Evolutionary conservation across 2,113 vertebrate species (phyloP).

Genomic region (Entomyzon cyanotis): DNA sequence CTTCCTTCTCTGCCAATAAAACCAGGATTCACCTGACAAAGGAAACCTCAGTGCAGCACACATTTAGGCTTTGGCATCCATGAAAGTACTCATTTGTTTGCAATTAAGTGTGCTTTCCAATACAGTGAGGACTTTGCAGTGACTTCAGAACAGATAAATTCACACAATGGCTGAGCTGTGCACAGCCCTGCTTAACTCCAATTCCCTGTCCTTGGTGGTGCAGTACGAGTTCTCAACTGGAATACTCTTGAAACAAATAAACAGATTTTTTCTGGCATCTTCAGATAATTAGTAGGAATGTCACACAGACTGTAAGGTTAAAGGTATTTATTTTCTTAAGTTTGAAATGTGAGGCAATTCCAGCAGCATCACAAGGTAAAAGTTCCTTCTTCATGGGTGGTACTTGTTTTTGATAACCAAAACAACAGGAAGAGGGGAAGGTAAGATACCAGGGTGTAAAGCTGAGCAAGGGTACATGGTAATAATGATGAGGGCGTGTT

Average conservation of each 20-base stretch:
- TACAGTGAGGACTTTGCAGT: neutral
- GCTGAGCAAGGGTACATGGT: neutral
- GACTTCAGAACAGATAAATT: neutral
- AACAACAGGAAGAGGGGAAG: neutral
- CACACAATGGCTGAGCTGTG: neutral
- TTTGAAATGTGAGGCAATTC: neutral
- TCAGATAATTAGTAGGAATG: slow-evolving; percentile 43
- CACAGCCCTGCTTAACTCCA: neutral
- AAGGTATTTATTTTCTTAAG: slow-evolving; percentile 7
- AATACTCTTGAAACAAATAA: slow-evolving; percentile 21
- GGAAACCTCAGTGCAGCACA: neutral
- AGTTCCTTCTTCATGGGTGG: neutral
- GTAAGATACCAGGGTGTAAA: neutral
- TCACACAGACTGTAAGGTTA: slow-evolving; percentile 20
- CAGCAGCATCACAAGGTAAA: neutral
- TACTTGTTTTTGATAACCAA: neutral
- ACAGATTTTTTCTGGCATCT: slow-evolving; percentile 53
- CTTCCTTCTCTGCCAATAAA: neutral
- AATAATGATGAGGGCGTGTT: neutral
- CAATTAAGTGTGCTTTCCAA: neutral
- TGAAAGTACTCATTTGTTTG: neutral
- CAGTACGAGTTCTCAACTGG: slow-evolving; percentile 22
- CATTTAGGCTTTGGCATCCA: neutral
- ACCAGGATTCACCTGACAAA: neutral
- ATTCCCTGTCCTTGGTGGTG: neutral